A percentile compares a stretch with the other conserved stretches of the same genome.
phyloP scores from a whole-genome alignment of 2,888 invertebrate genomes.

The Oeneis ivallda region DNA sequence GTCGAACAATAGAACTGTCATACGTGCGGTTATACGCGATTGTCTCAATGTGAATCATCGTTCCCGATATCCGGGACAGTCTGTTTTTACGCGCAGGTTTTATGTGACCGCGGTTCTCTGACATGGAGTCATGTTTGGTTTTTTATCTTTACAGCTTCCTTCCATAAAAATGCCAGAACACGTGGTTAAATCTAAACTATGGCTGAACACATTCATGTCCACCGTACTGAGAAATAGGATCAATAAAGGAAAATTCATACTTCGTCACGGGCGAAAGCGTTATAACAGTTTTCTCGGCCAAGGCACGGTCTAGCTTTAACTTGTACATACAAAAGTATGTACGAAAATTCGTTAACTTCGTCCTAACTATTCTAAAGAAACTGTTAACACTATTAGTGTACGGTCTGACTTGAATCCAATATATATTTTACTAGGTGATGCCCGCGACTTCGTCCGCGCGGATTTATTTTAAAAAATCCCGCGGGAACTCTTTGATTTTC shows the following conservation, averaged over 20 bases:
- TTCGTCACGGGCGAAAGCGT: too few species aligned
- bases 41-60: conserved; percentile 3
- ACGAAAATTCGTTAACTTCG: too few species aligned
- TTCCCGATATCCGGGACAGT: conserved; percentile 7
- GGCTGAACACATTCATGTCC: not conserved
- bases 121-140: not conserved
- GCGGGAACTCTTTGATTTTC: too few species aligned
- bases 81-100: conserved; percentile 10
- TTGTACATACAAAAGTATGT: too few species aligned
- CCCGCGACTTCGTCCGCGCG: too few species aligned
- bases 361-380: too few species aligned
- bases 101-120: conserved; percentile 2
- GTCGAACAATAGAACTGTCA: not conserved
- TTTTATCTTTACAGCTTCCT: conserved; percentile 7
- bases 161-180: conserved; percentile 1
- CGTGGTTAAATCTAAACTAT: conserved; percentile 3
- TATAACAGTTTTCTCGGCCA: too few species aligned
- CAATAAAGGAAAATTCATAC: not conserved
- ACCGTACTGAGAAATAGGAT: not conserved
- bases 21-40: not conserved
- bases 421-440: too few species aligned
- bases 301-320: too few species aligned
- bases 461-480: too few species aligned
- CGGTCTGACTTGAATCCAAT: too few species aligned
- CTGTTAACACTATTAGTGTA: too few species aligned